phyloP scores from a whole-genome alignment of 2,113 vertebrate species.

The Eulemur macaco region DNA sequence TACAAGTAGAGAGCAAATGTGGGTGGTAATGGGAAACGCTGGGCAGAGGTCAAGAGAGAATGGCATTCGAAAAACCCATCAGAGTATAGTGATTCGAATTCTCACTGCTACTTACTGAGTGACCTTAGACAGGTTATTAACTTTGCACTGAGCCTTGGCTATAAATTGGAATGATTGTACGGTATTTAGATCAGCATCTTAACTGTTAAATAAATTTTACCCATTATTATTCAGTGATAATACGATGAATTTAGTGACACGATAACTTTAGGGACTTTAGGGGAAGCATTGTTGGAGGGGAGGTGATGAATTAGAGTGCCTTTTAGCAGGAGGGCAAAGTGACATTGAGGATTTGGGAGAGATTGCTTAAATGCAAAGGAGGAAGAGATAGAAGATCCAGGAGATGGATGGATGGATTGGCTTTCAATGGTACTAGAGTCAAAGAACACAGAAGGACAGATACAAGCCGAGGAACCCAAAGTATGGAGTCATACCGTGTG shows the following conservation, averaged over 20 bases:
- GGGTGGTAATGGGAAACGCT: background rate
- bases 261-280: background rate
- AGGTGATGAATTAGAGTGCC: background rate
- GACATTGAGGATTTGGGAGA: background rate
- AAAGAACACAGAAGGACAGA: background rate
- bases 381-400: background rate
- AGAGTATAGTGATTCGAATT: background rate
- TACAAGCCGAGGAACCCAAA: background rate
- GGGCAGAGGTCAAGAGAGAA: background rate
- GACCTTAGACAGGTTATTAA: background rate
- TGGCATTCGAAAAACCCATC: background rate
- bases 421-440: background rate
- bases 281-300: background rate
- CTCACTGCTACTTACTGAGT: background rate
- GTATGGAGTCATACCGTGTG: background rate
- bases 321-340: background rate
- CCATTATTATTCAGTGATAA: background rate
- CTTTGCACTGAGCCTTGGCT: background rate
- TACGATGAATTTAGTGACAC: background rate
- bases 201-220: background rate
- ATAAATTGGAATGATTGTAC: background rate
- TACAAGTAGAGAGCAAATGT: background rate
- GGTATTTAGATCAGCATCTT: background rate
- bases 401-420: background rate
- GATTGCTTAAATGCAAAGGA: background rate